Conservation (phyloP, 2,888 invertebrate species). For the Phengaris arion region DNA sequence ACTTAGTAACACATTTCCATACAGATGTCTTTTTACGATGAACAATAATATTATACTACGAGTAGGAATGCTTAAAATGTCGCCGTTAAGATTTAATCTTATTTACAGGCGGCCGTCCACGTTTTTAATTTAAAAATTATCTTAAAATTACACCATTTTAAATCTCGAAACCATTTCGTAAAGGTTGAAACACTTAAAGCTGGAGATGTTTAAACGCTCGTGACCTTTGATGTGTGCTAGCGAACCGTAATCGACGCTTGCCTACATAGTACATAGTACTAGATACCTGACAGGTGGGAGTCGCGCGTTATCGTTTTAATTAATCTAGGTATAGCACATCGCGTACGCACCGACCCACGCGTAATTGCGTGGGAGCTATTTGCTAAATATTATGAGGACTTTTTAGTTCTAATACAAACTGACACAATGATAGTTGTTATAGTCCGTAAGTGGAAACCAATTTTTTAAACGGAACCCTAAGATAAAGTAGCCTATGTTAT, state of each 20-base stretch:
- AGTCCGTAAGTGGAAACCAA: too few relatives aligned
- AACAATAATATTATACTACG: conserved; percentile 15
- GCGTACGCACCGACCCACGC: conserved; percentile 4
- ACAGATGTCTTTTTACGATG: background rate
- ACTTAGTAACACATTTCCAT: conserved; percentile 18
- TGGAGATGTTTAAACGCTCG: conserved; percentile 15
- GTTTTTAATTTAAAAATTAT: conserved; percentile 26
- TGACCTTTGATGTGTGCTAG: conserved; percentile 18
- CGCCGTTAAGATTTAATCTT: conserved; percentile 21
- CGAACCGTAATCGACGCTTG: conserved; percentile 13
- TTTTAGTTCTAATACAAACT: background rate
- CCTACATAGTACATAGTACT: background rate
- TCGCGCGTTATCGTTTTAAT: conserved; percentile 7
- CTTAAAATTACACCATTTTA: conserved; percentile 22
- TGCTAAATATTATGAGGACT: background rate
- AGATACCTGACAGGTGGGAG: background rate
- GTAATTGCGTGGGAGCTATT: conserved; percentile 8
- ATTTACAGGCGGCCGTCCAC: background rate
- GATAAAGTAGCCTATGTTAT: too few relatives aligned
- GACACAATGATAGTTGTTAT: background rate
- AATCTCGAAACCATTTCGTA: conserved; percentile 19
- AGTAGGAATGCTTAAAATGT: conserved; percentile 12
- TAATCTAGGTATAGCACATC: conserved; percentile 4
- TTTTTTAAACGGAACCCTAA: too few relatives aligned
- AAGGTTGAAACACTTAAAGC: conserved; percentile 23